Percentiles rank a stretch among this genome's conserved stretches.
These are phyloP conservation scores for Lasioglossum villosulum DNA, from an alignment of 2,888 invertebrate species.

Conservation along the genomic window DNA sequence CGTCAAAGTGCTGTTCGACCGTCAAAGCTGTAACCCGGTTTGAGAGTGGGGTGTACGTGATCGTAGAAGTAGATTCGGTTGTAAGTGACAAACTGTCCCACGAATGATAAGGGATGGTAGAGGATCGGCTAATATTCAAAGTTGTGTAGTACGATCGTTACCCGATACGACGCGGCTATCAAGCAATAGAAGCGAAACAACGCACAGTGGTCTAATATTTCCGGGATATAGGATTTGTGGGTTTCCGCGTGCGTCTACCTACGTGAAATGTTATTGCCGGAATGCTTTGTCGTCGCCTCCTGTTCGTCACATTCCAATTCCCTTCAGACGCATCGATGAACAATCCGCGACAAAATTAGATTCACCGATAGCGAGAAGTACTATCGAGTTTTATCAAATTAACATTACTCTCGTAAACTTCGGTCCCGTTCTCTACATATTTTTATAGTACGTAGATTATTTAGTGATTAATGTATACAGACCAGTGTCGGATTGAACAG, in stretches of 20 bases:
- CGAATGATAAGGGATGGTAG: slow-evolving; percentile 44
- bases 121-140: slow-evolving; percentile 46
- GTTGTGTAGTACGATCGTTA: slow-evolving; percentile 33
- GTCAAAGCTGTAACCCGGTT: slow-evolving; percentile 48
- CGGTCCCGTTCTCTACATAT: neutral
- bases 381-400: neutral
- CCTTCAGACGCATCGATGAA: neutral
- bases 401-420: neutral
- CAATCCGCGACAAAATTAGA: slow-evolving; percentile 3
- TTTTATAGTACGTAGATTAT: neutral
- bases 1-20: slow-evolving; percentile 31
- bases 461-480: neutral
- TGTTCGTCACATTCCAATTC: neutral
- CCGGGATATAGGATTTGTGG: slow-evolving; percentile 19
- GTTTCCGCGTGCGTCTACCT: neutral
- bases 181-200: slow-evolving; percentile 43
- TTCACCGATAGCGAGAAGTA: neutral
- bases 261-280: neutral
- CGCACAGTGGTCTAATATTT: slow-evolving; percentile 43
- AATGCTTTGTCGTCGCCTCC: neutral
- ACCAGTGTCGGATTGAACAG: too few species aligned
- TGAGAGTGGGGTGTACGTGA: slow-evolving; percentile 36
- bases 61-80: slow-evolving; percentile 48
- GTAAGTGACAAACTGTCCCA: slow-evolving; percentile 58
- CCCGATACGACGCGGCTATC: slow-evolving; percentile 36